Percentiles rank a stretch among this genome's conserved stretches.
Conservation (phyloP, 2,888 invertebrate species). For the Tetheella fluctuosa region DNA sequence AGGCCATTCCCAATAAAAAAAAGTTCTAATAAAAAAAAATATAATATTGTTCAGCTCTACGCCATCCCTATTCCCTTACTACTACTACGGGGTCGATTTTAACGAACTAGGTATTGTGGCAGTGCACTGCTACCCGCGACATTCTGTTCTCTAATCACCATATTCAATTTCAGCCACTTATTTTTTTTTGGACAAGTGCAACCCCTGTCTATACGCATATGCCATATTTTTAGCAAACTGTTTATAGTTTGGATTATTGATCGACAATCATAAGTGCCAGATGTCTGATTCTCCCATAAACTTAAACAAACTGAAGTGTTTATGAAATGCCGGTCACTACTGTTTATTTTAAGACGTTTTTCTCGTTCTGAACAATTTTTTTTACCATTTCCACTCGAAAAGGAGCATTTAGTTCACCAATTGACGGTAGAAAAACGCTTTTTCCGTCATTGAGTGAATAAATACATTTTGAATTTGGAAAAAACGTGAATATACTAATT, state of each 20-base stretch:
- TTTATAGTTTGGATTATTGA: conserved; percentile 21
- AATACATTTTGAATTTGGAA: too few relatives aligned
- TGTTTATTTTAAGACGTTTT: background rate
- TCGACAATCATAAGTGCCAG: conserved; percentile 37
- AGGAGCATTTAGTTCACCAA: too few relatives aligned
- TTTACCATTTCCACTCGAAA: too few relatives aligned
- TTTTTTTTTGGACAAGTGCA: conserved; percentile 68
- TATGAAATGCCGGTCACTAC: conserved; percentile 10
- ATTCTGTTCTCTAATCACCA: conserved; percentile 68
- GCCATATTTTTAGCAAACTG: conserved; percentile 55
- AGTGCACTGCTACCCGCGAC: conserved; percentile 39
- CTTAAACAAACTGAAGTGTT: conserved; percentile 6
- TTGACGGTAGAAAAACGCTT: too few relatives aligned
- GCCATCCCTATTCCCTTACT: conserved; percentile 25
- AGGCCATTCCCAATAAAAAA: background rate
- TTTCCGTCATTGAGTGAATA: too few relatives aligned
- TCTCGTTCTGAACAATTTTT: background rate
- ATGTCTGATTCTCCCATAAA: conserved; percentile 30
- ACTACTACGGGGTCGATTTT: conserved; percentile 55
- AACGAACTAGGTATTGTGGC: conserved; percentile 72
- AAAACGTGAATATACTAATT: too few relatives aligned
- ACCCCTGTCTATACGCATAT: conserved; percentile 66
- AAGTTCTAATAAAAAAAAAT: background rate
- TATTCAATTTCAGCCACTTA: conserved; percentile 75
- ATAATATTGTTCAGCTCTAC: conserved; percentile 30